These are phyloP conservation scores for Synanthedon andrenaeformis DNA, from an alignment of 2,888 invertebrate species.

Conservation along the genomic window DNA sequence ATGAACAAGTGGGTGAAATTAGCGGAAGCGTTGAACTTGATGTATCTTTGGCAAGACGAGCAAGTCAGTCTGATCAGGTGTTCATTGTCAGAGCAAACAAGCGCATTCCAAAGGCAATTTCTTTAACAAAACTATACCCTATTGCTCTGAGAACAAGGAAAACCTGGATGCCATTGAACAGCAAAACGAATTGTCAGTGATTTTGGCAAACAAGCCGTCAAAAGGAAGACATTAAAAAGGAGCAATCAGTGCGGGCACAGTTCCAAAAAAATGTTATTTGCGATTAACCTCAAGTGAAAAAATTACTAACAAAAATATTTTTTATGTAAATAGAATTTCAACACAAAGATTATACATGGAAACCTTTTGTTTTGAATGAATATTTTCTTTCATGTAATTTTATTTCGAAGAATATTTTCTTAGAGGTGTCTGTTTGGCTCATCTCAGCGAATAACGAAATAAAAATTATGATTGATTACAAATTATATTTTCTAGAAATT, in stretches of 20 bases:
- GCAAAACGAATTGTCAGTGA: constrained; percentile 5
- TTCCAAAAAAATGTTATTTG: constrained; percentile 25
- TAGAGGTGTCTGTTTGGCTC: no score
- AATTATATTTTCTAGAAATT: no score
- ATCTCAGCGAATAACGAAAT: no score
- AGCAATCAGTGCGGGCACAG: constrained; percentile 27
- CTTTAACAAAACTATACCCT: not conserved
- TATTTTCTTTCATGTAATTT: no score
- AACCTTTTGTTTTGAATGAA: not conserved
- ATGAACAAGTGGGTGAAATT: constrained; percentile 23
- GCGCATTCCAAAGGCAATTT: not conserved
- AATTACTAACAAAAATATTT: not conserved
- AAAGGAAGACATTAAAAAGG: constrained; percentile 13
- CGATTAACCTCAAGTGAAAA: constrained; percentile 7
- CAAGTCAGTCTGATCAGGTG: not conserved
- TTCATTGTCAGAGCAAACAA: not conserved
- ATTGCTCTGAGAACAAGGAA: not conserved
- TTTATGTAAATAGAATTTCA: not conserved
- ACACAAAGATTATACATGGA: not conserved
- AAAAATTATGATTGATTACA: no score
- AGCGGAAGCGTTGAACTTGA: constrained; percentile 56
- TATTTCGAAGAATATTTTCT: no score
- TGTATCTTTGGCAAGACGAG: not conserved
- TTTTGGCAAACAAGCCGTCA: constrained; percentile 17
- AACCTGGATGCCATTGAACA: not conserved